Conservation (phyloP, 2,888 invertebrate species). For the Hirudinaria manillensis region DNA sequence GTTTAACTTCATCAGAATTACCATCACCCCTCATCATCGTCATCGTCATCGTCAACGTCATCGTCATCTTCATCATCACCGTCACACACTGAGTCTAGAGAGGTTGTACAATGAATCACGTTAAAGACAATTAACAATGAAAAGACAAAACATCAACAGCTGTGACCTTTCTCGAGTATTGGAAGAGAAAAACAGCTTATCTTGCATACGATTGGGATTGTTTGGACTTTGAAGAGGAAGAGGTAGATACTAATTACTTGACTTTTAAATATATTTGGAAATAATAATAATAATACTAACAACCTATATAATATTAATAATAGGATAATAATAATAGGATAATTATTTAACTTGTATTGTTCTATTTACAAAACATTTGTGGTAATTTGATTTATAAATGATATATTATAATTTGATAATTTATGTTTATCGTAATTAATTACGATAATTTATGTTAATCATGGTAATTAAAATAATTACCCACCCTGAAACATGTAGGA, state of each 20-base stretch:
- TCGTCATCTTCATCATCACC: too few relatives aligned
- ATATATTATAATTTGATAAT: too few relatives aligned
- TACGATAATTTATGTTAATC: not conserved
- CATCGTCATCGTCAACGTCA: too few relatives aligned
- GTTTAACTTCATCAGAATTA: too few relatives aligned
- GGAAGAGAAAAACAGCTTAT: slow-evolving; percentile 60
- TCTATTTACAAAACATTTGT: not conserved
- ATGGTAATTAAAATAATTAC: not conserved
- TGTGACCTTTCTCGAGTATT: slow-evolving; percentile 60
- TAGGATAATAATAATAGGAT: too few relatives aligned
- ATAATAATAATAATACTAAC: too few relatives aligned
- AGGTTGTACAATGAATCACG: too few relatives aligned
- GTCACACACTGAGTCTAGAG: too few relatives aligned
- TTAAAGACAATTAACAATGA: too few relatives aligned
- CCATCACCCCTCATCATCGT: not conserved
- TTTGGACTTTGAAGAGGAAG: slow-evolving; percentile 59
- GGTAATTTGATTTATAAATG: slow-evolving; percentile 1
- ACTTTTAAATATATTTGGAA: not conserved
- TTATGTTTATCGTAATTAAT: not conserved
- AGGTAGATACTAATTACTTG: slow-evolving; percentile 44
- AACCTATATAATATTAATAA: too few relatives aligned
- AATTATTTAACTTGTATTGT: too few relatives aligned
- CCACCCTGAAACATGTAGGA: slow-evolving; percentile 48
- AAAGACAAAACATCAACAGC: slow-evolving; percentile 53
- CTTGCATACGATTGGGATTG: slow-evolving; percentile 61